Evolutionary conservation across 2,888 invertebrate species (phyloP).

Genomic region (Drosophila paramelanica): DNA sequence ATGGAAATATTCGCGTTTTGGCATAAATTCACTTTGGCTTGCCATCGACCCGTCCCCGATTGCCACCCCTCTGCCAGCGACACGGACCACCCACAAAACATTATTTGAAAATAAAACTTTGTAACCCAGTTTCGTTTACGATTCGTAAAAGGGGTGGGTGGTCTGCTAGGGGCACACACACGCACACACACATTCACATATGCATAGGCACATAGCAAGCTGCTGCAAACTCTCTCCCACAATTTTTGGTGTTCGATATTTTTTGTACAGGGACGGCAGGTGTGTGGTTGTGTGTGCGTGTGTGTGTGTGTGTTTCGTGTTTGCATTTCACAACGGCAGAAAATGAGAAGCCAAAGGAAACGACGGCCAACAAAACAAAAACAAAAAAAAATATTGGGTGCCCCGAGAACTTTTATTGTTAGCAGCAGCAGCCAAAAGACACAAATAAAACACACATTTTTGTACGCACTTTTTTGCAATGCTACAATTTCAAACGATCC

Average conservation of each 20-base stretch:
- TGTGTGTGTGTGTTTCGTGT: constrained; percentile 30
- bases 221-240: constrained; percentile 7
- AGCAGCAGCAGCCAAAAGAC: constrained; percentile 28
- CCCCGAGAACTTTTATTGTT: constrained; percentile 55
- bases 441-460: constrained; percentile 41
- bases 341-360: constrained; percentile 60
- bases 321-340: constrained; percentile 68
- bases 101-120: constrained; percentile 67
- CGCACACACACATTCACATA: background rate
- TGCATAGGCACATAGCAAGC: constrained; percentile 2
- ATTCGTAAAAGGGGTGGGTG: constrained; percentile 5
- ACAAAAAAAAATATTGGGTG: constrained; percentile 9
- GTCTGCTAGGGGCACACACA: too few species aligned
- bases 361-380: constrained; percentile 3
- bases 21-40: constrained; percentile 71
- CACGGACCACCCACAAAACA: constrained; percentile 39
- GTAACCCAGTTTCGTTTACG: constrained; percentile 71
- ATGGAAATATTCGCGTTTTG: constrained; percentile 77
- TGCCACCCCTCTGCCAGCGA: background rate
- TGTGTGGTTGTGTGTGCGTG: constrained; percentile 13
- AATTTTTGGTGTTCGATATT: constrained; percentile 46
- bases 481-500: constrained; percentile 54
- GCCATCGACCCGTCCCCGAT: background rate
- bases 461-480: constrained; percentile 55
- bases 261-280: constrained; percentile 25